phyloP scores from a whole-genome alignment of 2,113 vertebrate species.

The Sclerurus mexicanus region DNA sequence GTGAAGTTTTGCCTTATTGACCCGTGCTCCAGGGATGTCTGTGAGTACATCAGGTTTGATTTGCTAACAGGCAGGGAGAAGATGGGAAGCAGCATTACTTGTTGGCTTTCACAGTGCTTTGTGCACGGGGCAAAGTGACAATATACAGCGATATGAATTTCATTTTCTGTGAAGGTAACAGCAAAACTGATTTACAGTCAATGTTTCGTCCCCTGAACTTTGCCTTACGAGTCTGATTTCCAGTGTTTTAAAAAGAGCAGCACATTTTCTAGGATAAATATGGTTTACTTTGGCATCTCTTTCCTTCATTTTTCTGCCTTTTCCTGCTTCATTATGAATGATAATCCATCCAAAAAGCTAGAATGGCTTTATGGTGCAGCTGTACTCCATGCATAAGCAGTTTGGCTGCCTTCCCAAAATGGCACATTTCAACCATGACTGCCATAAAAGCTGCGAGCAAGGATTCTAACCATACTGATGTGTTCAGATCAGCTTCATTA shows the following conservation, averaged over 20 bases:
- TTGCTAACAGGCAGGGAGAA: background rate
- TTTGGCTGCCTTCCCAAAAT: conserved; percentile 37
- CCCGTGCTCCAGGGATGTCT: background rate
- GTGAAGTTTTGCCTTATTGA: background rate
- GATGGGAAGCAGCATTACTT: background rate
- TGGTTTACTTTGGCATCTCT: background rate
- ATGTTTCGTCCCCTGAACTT: background rate
- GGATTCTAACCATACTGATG: background rate
- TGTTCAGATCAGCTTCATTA: background rate
- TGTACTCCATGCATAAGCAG: background rate
- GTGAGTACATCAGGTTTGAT: background rate
- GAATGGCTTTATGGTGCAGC: background rate
- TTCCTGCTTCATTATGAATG: background rate
- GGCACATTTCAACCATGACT: background rate
- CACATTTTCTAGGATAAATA: background rate
- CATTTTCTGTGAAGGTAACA: background rate
- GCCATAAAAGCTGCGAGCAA: conserved; percentile 5
- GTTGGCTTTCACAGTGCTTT: background rate
- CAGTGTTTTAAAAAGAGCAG: background rate
- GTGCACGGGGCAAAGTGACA: background rate
- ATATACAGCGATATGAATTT: background rate
- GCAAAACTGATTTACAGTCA: background rate
- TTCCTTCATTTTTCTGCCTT: background rate
- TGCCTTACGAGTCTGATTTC: background rate
- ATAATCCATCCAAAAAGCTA: background rate